Evolutionary conservation across 2,797 vertebrate species (phyloP), one percentile per base, ranked within the genome.

Genomic region (Harpagifer antarcticus): DNA sequence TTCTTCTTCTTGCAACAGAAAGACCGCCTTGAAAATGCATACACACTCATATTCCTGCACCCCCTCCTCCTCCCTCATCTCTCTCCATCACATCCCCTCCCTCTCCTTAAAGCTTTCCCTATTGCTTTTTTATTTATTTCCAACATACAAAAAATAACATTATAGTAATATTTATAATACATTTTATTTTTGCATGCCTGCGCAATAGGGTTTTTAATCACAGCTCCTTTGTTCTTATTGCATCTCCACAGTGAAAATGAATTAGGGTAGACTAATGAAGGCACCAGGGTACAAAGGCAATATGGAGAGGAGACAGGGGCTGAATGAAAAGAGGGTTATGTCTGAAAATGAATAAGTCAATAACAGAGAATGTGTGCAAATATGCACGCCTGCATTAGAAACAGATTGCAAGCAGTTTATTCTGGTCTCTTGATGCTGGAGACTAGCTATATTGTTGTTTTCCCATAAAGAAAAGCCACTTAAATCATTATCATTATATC

Each of bases 11-110:
- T 92, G 90, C 88, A 92, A 93, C 88, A 93, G 91, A 94, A 94
- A 95, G 94, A 94, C 93, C 94, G 94, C 94, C 93, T 95, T 92
- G 89, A 93, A 93, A 93, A 93, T 91, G 92, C 93, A 94, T 74
- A 92, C 93, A 93, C 91, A 88, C 86, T 90, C 90, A 92, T 91
- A 91, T 91, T 90, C 92, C 90, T 87, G 79, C 89, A 90, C 92
- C 85, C 89, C 31, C 49, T 42, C 43, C 42, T 14, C 89, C 92
- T 85, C 88, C 88, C 88, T 89, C 90, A 83, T 85, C 86, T 82
- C 84, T 91, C 90, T 89, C 89, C 91, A 92, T 93, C 91, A 91
- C 84, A 90, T 88, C 91, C 82, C 90, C 91, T 89, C 90, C 91
- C 89, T 88, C 86, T 86, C 87, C 33, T 37, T 81, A 52, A 74